These are phyloP conservation scores for Neoascia interrupta DNA, from an alignment of 2,888 invertebrate genomes.

Conservation along the genomic window DNA sequence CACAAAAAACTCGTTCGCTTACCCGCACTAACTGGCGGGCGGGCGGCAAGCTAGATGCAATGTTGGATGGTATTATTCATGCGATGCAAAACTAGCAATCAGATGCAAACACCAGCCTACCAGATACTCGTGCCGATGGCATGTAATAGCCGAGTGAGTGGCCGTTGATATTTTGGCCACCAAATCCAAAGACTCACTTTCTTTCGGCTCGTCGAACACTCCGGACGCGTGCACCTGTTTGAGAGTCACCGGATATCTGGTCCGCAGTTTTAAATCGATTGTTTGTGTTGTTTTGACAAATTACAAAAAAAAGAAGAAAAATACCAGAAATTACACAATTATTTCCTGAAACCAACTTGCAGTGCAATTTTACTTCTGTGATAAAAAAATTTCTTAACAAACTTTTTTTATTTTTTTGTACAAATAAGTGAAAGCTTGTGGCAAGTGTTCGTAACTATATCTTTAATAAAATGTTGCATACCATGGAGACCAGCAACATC, in stretches of 20 bases:
- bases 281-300: constrained; percentile 7
- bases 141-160: no score
- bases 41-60: constrained; percentile 34
- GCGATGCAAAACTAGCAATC: constrained; percentile 49
- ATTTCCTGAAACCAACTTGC: constrained; percentile 44
- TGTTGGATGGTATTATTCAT: constrained; percentile 39
- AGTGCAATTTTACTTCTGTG: constrained; percentile 40
- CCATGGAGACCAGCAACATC: constrained; percentile 27
- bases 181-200: constrained; percentile 38
- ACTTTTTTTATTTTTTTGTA: no score
- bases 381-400: constrained; percentile 40
- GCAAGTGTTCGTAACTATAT: background rate
- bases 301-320: background rate
- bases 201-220: constrained; percentile 43
- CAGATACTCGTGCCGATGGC: constrained; percentile 6
- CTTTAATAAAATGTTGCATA: background rate
- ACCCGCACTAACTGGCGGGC: background rate
- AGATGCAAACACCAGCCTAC: constrained; percentile 41
- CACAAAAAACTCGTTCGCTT: constrained; percentile 40
- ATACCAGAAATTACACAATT: constrained; percentile 49
- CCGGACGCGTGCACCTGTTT: constrained; percentile 45
- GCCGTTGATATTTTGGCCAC: constrained; percentile 27
- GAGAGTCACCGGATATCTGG: constrained; percentile 7
- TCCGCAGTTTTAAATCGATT: constrained; percentile 15
- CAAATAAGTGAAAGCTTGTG: constrained; percentile 57